Conservation (phyloP, 1,140 invertebrate genomes). For the Polyergus mexicanus region DNA sequence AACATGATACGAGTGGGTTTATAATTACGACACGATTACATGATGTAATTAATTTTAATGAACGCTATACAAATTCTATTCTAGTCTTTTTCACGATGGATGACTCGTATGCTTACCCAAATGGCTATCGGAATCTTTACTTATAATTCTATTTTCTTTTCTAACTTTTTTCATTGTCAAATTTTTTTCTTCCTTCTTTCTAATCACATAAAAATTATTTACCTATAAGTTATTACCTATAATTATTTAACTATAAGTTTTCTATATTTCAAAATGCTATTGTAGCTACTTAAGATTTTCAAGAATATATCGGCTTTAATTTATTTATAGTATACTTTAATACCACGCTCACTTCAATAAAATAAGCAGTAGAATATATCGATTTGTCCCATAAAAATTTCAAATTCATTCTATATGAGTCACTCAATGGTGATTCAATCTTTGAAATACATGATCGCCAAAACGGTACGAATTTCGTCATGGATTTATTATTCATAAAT, state of each 20-base stretch:
- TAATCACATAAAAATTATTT: slow-evolving; percentile 4
- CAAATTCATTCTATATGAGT: slow-evolving; percentile 1
- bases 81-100: background rate
- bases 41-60: background rate
- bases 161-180: background rate
- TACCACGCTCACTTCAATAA: background rate
- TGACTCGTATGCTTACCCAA: too few relatives aligned
- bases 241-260: background rate
- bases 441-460: background rate
- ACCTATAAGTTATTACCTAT: too few relatives aligned
- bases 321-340: background rate
- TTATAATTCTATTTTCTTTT: background rate
- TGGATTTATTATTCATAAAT: too few relatives aligned
- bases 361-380: background rate
- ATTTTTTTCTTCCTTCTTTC: background rate
- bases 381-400: background rate
- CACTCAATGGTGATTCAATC: slow-evolving; percentile 35
- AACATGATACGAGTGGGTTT: background rate
- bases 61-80: background rate
- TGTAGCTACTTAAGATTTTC: background rate
- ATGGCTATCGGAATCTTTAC: background rate
- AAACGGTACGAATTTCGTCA: background rate
- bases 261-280: background rate
- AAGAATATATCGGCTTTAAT: background rate
- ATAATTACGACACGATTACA: background rate